A percentile compares a stretch with the other conserved stretches of the same genome.
Conservation (phyloP, 1,140 invertebrate genomes). For the Nomia melanderi region DNA sequence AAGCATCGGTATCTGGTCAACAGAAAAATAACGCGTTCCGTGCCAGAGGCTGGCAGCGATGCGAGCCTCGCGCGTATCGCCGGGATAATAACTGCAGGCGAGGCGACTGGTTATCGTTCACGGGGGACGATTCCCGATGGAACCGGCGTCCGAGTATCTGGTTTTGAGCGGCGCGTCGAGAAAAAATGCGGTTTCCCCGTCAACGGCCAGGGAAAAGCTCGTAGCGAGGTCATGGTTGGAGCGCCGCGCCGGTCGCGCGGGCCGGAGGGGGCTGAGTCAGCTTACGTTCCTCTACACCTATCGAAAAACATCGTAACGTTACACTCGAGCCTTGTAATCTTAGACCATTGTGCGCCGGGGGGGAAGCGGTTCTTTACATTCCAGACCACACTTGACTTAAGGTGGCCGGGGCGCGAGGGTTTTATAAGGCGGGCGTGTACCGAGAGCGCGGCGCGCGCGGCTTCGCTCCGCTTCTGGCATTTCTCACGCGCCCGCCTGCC, state of each 20-base stretch:
- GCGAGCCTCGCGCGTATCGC: background rate
- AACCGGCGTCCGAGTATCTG: background rate
- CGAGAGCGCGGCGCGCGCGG: no score
- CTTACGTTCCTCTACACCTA: constrained; percentile 42
- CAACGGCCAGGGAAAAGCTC: background rate
- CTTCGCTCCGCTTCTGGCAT: constrained; percentile 38
- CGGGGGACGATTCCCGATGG: background rate
- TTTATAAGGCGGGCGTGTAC: constrained; percentile 47
- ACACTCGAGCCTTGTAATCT: constrained; percentile 61
- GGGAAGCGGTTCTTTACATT: constrained; percentile 68
- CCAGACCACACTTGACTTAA: constrained; percentile 63
- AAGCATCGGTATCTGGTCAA: no score
- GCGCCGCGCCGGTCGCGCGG: background rate
- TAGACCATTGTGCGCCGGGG: constrained; percentile 51
- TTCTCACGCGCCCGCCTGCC: constrained; percentile 41
- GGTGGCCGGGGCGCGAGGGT: constrained; percentile 46
- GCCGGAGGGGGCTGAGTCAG: constrained; percentile 28
- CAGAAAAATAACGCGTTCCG: background rate
- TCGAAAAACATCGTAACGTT: constrained; percentile 59
- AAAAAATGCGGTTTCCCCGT: constrained; percentile 17
- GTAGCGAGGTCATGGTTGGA: constrained; percentile 38
- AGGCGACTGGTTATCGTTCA: constrained; percentile 21
- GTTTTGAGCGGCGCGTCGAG: background rate
- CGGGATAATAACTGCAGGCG: constrained; percentile 3
- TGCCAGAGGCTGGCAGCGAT: background rate